These are phyloP conservation scores for Camelus dromedarius DNA, from an alignment of 2,113 vertebrate genomes.

Conservation along the genomic window DNA sequence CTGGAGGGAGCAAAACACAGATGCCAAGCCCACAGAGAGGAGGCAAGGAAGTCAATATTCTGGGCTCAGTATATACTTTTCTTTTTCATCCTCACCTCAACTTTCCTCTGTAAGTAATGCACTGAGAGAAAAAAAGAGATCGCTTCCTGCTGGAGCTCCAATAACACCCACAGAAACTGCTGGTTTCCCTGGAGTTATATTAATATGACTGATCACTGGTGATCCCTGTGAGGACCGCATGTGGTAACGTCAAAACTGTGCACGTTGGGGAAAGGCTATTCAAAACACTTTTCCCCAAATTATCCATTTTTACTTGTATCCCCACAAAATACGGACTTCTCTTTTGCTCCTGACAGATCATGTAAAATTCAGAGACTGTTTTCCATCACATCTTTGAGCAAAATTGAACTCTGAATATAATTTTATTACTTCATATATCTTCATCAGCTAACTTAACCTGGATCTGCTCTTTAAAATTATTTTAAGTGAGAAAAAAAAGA, in stretches of 20 bases:
- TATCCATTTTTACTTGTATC: slow-evolving; percentile 52
- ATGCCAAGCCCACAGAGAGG: neutral
- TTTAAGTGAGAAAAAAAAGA: slow-evolving; percentile 76
- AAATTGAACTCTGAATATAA: slow-evolving; percentile 6
- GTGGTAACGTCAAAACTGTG: neutral
- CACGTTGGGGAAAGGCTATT: neutral
- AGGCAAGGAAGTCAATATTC: neutral
- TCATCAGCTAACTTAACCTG: slow-evolving; percentile 22
- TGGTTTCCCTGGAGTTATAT: neutral
- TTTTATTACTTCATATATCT: slow-evolving; percentile 4
- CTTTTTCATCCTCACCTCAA: neutral
- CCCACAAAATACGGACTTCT: neutral
- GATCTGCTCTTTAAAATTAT: slow-evolving; percentile 66
- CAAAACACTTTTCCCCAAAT: slow-evolving; percentile 26
- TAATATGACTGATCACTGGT: neutral
- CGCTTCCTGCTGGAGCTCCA: neutral
- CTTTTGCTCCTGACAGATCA: neutral
- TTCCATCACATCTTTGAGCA: neutral
- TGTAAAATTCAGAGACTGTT: neutral
- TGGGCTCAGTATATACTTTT: neutral
- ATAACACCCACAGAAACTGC: neutral
- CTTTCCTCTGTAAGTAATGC: neutral
- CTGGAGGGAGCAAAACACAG: neutral
- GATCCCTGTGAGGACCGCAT: neutral
- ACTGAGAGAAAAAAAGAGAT: neutral